Conservation (phyloP, 2,113 vertebrate species). For the Dicerorhinus sumatrensis region DNA sequence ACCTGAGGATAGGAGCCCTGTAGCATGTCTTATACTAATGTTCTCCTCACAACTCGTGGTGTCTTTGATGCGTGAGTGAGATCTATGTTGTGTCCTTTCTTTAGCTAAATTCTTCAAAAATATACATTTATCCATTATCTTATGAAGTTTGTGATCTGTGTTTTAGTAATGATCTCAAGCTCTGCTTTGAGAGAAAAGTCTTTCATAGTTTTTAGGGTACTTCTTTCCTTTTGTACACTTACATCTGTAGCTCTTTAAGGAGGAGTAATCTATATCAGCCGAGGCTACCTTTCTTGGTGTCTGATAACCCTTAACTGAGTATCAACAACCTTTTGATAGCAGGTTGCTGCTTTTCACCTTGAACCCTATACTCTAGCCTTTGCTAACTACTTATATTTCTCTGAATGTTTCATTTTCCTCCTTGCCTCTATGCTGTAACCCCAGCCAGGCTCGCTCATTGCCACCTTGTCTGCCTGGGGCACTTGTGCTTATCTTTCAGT, state of each 20-base stretch:
- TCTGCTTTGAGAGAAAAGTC: not conserved
- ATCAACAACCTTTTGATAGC: not conserved
- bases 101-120: slow-evolving; percentile 35
- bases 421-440: not conserved
- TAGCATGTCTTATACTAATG: not conserved
- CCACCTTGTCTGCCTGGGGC: not conserved
- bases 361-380: not conserved
- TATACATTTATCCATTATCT: not conserved
- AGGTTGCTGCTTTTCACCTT: slow-evolving; percentile 5
- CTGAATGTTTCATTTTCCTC: not conserved
- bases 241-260: not conserved
- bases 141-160: not conserved
- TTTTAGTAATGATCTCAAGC: not conserved
- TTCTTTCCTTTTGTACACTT: not conserved
- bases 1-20: not conserved
- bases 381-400: not conserved
- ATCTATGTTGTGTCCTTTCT: not conserved
- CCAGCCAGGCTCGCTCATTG: not conserved
- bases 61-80: not conserved
- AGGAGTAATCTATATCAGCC: not conserved
- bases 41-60: not conserved
- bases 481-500: not conserved
- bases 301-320: slow-evolving; percentile 7
- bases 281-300: not conserved
- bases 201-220: not conserved